Base-by-base conservation (phyloP, 2,888 invertebrate genomes). In the Pecten maximus region DNA sequence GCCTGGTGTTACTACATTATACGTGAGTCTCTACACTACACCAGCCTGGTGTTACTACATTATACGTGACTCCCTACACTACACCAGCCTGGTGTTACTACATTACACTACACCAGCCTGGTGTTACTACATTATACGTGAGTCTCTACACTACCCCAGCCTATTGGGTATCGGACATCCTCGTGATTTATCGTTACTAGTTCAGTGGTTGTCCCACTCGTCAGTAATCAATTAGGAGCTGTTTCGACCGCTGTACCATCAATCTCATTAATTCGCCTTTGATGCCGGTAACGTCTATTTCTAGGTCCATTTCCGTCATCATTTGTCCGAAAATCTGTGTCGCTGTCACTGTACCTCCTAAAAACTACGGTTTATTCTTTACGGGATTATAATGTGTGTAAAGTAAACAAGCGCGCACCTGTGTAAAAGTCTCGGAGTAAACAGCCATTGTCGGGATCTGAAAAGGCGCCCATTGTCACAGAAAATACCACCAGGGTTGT, bases 401-500 rank as follows among this genome's bases (percentile, higher is more conserved):
- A 74, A 35, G 74, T 74, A 74, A 74, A 74, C 74, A 74, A 74
- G 35, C 23, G 28, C 74, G 35, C 74, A 74, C 74, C 74, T 74
- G 74, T 74, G 74, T 74, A 0, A 35, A 16, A 35, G 74, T 28
- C 28, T 28, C 74, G 74, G 35, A 74, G 74, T 74, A 74, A 74
- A 74, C 74, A 74, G 74, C 74, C 74, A 74, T 74, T 74, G 74
- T 74, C 35, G 35, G 35, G 23, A 6, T 74, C 28, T 74, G 19
- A 74, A 74, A 28, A 16, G 74, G 15, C 74, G 35, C 2, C 74
- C 28, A 74, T 74, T 74, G 74, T 74, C 23, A 23, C 12, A 35
- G 60, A n/a, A 74, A 74, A 74, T 74, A 74, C 74, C 74, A 74
- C 74, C 28, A 28, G 74, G 74, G 74, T 74, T 74, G 74, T 74